Conservation (phyloP, 2,113 vertebrate species). For the Steatornis caripensis region DNA sequence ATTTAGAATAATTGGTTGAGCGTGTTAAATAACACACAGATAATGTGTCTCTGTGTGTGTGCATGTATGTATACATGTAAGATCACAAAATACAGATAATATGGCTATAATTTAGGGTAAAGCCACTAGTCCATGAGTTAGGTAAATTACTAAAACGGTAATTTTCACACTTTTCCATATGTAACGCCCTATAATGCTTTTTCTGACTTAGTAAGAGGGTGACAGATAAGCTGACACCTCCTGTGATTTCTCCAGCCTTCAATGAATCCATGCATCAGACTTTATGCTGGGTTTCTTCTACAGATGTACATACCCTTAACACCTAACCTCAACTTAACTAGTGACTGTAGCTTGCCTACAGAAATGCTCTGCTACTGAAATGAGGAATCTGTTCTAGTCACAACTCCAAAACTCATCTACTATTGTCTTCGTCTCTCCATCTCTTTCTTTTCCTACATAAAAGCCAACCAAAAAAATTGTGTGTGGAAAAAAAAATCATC, state of each 20-base stretch:
- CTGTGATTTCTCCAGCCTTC: background rate
- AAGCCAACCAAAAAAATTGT: background rate
- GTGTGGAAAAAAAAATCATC: too few relatives aligned
- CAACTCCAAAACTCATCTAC: background rate
- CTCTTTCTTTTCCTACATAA: background rate
- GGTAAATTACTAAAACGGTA: background rate
- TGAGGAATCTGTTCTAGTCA: background rate
- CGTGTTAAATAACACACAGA: background rate
- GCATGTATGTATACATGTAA: rapidly evolving
- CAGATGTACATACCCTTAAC: background rate
- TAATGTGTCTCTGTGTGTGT: rapidly evolving
- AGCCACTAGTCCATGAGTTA: background rate
- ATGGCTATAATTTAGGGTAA: background rate
- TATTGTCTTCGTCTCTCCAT: background rate
- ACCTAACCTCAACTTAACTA: too few relatives aligned
- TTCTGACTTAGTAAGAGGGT: background rate
- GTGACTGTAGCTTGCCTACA: background rate
- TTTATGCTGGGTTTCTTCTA: background rate
- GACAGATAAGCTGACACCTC: background rate
- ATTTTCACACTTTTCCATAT: background rate
- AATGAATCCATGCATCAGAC: background rate
- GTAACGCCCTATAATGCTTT: background rate
- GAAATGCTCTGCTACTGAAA: background rate
- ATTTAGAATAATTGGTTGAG: background rate
- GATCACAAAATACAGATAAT: background rate